Conservation (phyloP, 2,113 vertebrate species). For the Phodopus roborovskii region DNA sequence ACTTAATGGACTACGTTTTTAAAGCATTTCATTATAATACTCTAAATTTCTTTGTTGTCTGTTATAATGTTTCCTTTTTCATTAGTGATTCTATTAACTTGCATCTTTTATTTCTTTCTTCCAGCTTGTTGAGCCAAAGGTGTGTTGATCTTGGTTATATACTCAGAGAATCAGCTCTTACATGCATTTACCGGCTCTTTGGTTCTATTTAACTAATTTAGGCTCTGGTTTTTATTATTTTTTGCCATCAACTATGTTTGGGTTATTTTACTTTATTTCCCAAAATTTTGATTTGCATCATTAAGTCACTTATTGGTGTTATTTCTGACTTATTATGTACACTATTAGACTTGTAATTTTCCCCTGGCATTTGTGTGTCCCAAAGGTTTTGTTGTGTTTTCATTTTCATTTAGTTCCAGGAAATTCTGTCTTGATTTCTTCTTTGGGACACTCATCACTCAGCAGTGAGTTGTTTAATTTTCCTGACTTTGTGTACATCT, state of each 20-base stretch:
- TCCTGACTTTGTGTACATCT: too few relatives aligned
- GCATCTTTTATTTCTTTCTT: not conserved
- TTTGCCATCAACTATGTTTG: not conserved
- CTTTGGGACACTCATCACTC: too few relatives aligned
- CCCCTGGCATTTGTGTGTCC: too few relatives aligned
- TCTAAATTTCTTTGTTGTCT: not conserved
- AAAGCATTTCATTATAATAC: not conserved
- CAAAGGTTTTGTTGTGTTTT: too few relatives aligned
- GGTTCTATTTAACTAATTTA: not conserved
- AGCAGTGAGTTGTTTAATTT: too few relatives aligned
- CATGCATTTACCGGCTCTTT: not conserved
- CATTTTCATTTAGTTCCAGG: too few relatives aligned
- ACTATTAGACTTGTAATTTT: too few relatives aligned
- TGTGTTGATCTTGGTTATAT: not conserved
- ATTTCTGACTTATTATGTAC: not conserved
- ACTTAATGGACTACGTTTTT: not conserved
- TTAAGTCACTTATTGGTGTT: not conserved
- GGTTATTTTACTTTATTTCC: not conserved
- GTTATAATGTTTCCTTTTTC: not conserved
- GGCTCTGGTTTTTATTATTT: not conserved
- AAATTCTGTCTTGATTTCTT: too few relatives aligned
- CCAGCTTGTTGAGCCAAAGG: not conserved
- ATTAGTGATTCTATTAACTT: not conserved
- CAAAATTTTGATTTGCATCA: not conserved
- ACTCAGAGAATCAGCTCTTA: not conserved